These are phyloP conservation scores for Lapara coniferarum DNA, from an alignment of 2,888 invertebrate species.

Conservation along the genomic window DNA sequence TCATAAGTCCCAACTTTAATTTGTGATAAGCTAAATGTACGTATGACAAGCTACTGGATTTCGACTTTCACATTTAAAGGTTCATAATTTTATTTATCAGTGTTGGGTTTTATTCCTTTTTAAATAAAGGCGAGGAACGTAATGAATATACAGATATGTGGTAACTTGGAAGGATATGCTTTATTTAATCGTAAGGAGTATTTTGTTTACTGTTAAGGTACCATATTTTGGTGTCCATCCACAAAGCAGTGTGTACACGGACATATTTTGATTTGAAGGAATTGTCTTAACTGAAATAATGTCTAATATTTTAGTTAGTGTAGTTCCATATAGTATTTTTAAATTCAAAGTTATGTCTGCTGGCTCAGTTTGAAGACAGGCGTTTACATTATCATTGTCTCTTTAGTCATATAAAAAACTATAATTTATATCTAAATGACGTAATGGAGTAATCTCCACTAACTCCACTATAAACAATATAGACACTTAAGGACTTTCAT, in stretches of 20 bases:
- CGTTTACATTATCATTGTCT: too few species aligned
- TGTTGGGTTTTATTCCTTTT: conserved; percentile 8
- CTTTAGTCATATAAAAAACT: too few species aligned
- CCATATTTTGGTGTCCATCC: neutral
- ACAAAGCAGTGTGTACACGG: too few species aligned
- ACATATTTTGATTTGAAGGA: too few species aligned
- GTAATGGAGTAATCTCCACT: too few species aligned
- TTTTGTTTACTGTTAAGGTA: neutral
- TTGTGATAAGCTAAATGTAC: conserved; percentile 78
- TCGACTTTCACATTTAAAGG: conserved; percentile 65
- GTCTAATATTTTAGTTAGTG: too few species aligned
- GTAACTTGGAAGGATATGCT: neutral
- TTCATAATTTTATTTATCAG: conserved; percentile 25
- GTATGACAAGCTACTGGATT: conserved; percentile 68
- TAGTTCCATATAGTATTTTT: neutral
- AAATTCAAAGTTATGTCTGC: neutral
- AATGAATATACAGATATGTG: conserved; percentile 14
- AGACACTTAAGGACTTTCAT: too few species aligned
- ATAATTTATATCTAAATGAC: too few species aligned
- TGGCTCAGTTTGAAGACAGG: too few species aligned
- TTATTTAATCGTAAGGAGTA: conserved; percentile 3
- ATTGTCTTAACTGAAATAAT: too few species aligned
- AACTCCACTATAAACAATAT: too few species aligned
- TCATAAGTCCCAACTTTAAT: conserved; percentile 76
- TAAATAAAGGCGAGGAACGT: conserved; percentile 1